Evolutionary conservation across 2,888 invertebrate species (phyloP), one percentile per base, ranked within the genome.

Genomic region (Boloria euphrosyne): DNA sequence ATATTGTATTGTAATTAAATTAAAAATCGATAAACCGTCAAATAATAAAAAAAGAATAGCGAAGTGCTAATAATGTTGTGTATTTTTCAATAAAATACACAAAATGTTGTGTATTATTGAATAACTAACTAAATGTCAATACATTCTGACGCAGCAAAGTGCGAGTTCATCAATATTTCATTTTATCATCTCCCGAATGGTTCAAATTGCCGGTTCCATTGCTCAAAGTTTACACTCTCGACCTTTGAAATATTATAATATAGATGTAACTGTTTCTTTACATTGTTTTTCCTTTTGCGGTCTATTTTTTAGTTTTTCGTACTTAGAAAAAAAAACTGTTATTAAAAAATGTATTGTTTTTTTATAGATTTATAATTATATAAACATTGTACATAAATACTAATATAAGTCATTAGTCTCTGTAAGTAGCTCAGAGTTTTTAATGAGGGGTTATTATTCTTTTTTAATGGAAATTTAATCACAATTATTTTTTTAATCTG

Each of bases 161-260:
- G 22, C 55, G 55, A 22, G 16, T 46, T 46, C n/a, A 16, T 46
- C 46, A 10, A 27, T n/a, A 46, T 57, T 22, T 31, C n/a, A 44
- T 55, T 10, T 4, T 18, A 7, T 55, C 18, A 17, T 55, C 16
- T 27, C 10, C 46, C 31, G 7, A 38, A 7, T 38, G 10, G 7
- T 38, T 38, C 7, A 38, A 38, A 38, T 38, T 7, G 31, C 31
- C 31, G 3, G 31, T 22, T 57, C n/a, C 55, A 55, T 57, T 57
- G 57, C 57, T 57, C 57, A 57, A 57, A 57, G 13, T 55, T 44
- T 13, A 13, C 50, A 50, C 5, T 49, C 13, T 50, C 4, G 47
- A 3, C 4, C 13, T 13, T 13, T 17, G 5, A 13, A 18, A 22
- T 13, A 18, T 18, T 13, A 50, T 52, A n/a, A 44, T 22, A 10